Conservation (phyloP, 2,797 vertebrate genomes). For the Typhlichthys eigenmanni region DNA sequence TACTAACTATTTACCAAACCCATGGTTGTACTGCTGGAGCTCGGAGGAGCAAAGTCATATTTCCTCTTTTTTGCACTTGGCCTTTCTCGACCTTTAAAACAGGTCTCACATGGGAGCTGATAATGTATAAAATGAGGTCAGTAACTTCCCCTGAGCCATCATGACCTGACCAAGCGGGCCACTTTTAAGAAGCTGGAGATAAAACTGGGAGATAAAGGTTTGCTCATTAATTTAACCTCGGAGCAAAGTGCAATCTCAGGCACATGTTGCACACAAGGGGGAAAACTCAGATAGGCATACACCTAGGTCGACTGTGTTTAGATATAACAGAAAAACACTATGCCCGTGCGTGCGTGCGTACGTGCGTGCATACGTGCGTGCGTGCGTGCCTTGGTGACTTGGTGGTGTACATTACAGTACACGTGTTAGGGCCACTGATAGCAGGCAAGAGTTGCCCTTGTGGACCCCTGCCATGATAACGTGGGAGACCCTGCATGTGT, state of each 20-base stretch:
- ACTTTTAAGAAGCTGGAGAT: not conserved
- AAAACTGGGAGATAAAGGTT: not conserved
- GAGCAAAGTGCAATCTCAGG: not conserved
- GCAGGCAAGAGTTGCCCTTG: constrained; percentile 17
- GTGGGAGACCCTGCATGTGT: constrained; percentile 19
- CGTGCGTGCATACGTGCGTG: not conserved
- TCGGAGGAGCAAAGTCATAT: not conserved
- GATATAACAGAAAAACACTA: not conserved
- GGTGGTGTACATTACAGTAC: constrained; percentile 29
- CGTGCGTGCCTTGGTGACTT: not conserved
- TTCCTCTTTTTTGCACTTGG: not conserved
- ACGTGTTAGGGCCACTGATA: constrained; percentile 22
- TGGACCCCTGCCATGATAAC: not conserved
- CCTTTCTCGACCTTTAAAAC: not conserved
- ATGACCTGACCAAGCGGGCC: not conserved
- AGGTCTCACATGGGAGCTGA: not conserved
- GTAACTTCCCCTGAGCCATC: no score
- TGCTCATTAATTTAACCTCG: not conserved
- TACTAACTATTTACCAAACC: no score
- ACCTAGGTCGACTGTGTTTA: constrained; percentile 2
- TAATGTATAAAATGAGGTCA: no score
- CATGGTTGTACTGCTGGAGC: not conserved
- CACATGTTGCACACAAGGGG: not conserved
- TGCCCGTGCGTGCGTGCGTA: not conserved
- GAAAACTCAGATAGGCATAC: not conserved